Base-by-base conservation (phyloP, 2,113 vertebrate genomes). In the Nesospiza acunhae region DNA sequence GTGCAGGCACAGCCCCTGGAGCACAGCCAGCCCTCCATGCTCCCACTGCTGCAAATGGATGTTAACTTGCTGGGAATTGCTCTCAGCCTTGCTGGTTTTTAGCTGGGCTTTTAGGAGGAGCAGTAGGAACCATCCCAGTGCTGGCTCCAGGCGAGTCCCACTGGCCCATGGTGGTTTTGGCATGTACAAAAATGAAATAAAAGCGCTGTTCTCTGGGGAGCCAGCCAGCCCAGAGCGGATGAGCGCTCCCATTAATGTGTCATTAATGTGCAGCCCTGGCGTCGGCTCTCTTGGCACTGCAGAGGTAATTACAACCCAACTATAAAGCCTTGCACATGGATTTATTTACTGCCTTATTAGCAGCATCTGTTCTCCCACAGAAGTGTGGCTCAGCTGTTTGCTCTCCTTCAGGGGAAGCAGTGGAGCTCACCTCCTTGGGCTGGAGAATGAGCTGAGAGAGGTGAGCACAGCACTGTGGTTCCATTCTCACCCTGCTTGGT, bases 271-370 rank as follows among this genome's bases (percentile, higher is more conserved):
- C 88, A 58, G 35, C 46, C 41, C 83, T 50, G 79, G 46, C 79
- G 62, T 76, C 42, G 60, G 83, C 80, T 44, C 90, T 80, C 87
- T 83, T 83, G 90, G 82, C 92, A 90, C 46, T 8, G 59, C 60
- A 8, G 88, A 69, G 83, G 84, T 92, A 87, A 95, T 97, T 96
- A 93, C 79, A 86, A 80, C 79, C 15, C 24, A 22, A 7, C 55
- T 85, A 39, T 10, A 85, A 90, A 80, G 64, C 37, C 0, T 8
- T 46, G 76, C 92, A 94, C 94, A 77, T 94, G 94, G 92, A 6
- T 82, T 83, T 77, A 93, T 97, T 95, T 92, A 69, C 75, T 62
- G 79, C 83, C 17, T 86, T 39, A 95, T 95, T 96, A 69, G 44
- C 9, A 39, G 58, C 95, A 93, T 93, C 92, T 96, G 92, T 35